Evolutionary conservation across 1,140 invertebrate species (phyloP).

Genomic region (Zaprionus lachaisei): DNA sequence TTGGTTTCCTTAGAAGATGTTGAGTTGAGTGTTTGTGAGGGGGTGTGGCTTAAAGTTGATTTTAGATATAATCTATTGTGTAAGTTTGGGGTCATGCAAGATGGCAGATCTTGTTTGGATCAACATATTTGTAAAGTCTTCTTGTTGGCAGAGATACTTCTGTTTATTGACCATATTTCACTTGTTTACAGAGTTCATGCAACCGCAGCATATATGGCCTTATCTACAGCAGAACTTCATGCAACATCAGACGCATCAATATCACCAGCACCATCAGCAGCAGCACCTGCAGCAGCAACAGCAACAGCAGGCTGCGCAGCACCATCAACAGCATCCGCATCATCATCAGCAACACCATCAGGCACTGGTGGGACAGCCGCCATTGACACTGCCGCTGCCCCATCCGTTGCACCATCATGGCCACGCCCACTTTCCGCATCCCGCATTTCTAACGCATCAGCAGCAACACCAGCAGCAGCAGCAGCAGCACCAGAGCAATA

Average conservation of each 20-base stretch:
- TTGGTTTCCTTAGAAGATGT: constrained; percentile 16
- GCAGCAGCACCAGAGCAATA: constrained; percentile 75
- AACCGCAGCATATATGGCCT: constrained; percentile 85
- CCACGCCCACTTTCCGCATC: constrained; percentile 76
- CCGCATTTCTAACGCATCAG: constrained; percentile 83
- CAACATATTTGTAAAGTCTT: neutral
- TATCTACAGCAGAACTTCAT: constrained; percentile 85
- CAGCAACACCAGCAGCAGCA: constrained; percentile 61
- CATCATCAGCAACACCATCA: constrained; percentile 65
- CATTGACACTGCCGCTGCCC: constrained; percentile 52
- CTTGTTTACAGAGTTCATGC: constrained; percentile 77
- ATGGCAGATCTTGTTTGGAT: neutral
- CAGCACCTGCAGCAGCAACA: constrained; percentile 52
- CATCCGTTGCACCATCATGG: constrained; percentile 58
- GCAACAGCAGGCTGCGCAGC: neutral
- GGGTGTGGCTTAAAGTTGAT: neutral
- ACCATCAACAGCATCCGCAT: constrained; percentile 32
- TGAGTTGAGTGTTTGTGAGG: neutral
- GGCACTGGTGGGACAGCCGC: constrained; percentile 57
- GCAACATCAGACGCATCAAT: constrained; percentile 82
- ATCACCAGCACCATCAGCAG: constrained; percentile 73
- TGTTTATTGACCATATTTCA: neutral
- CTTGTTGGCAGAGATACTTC: neutral
- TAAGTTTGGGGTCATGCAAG: neutral
- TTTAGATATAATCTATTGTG: constrained; percentile 10